phyloP scores from a whole-genome alignment of 2,797 vertebrate species.

The Streptopelia turtur region DNA sequence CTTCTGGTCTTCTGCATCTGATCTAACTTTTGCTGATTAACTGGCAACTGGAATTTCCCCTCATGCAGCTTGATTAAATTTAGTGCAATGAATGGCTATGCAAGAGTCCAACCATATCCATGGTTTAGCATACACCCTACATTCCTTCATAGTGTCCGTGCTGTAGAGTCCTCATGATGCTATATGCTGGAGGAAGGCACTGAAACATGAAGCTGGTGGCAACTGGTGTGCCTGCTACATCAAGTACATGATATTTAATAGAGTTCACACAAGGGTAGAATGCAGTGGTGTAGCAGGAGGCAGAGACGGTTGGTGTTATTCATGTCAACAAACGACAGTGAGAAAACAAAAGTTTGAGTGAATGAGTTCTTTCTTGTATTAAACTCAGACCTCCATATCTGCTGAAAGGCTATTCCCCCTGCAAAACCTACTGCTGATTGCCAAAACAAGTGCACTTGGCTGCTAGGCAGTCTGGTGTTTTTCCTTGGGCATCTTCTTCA shows the following conservation, averaged over 20 bases:
- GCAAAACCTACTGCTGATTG: background rate
- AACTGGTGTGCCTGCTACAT: no score
- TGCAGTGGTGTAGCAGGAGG: background rate
- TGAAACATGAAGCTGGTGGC: background rate
- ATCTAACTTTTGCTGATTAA: background rate
- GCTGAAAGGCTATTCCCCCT: background rate
- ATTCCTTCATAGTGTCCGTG: background rate
- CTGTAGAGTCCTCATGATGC: background rate
- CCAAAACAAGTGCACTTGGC: background rate
- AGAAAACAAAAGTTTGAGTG: background rate
- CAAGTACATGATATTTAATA: background rate
- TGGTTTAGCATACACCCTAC: background rate
- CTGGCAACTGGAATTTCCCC: background rate
- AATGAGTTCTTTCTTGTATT: background rate
- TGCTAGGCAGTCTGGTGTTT: background rate
- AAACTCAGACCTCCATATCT: background rate
- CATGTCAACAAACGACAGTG: background rate
- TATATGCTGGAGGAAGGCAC: background rate
- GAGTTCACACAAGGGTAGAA: background rate
- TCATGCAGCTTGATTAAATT: background rate
- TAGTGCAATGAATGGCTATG: background rate
- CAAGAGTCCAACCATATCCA: background rate
- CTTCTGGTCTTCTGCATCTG: background rate
- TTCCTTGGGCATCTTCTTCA: background rate
- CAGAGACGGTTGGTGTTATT: background rate